Base-by-base conservation (phyloP, 1,140 invertebrate genomes). In the Apis florea region DNA sequence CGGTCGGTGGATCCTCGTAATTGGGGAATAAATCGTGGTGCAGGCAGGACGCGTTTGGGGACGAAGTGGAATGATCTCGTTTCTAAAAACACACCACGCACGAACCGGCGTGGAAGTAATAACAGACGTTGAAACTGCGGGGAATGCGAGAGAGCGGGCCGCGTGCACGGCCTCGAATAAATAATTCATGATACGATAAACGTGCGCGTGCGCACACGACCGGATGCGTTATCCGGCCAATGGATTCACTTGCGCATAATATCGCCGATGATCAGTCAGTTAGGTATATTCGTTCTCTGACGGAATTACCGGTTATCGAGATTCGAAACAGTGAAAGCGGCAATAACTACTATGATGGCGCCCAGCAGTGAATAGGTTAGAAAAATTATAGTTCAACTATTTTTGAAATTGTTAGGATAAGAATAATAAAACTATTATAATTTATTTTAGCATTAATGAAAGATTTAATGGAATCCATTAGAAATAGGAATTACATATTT, bases 181-280 rank as follows among this genome's bases (percentile, higher is more conserved):
- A 80, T 80, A 80, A 80, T 80, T 80, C 79, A 80, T 80, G 79
- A 80, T 67, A 67, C 79, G 71, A 81, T 81, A 79, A 79, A 73
- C 69, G 58, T n/a, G 15, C 56, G 54, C 40, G 49, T 24, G 47
- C 15, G 64, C 47, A 10, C 40, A 1, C 26, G 31, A 2, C 53
- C 68, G 77, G 77, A 73, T 72, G 59, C 26, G 69, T 79, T 79
- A 63, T 79, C 24, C 56, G 68, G 58, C 56, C 68, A 17, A n/a
- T 63, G 13, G 49, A 63, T 40, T 73, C 77, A 79, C 77, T 69
- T 79, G 77, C 69, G 58, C 15, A 53, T 54, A 51, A 73, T 64
- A 64, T 79, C 69, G 59, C 15, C 49, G 8, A 72, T 73, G 69
- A 71, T 53, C 54, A 40, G 31, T 63, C 19, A 47, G 54, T 24